phyloP scores from a whole-genome alignment of 2,113 vertebrate species.

The Phalacrocorax brasilianus region DNA sequence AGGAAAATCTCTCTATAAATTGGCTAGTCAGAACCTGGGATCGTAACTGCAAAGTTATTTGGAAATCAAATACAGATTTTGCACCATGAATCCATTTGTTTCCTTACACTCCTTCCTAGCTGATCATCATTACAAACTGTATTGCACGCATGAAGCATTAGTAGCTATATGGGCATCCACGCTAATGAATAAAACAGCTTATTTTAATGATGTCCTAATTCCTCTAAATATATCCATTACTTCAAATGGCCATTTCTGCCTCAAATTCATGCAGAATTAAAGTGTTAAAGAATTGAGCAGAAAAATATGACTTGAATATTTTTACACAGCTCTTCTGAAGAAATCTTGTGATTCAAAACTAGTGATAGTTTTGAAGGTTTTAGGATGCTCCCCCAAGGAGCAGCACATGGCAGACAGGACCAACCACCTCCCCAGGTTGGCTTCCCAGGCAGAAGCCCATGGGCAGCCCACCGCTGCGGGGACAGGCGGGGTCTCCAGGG shows the following conservation, averaged over 20 bases:
- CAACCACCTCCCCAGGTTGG: no score
- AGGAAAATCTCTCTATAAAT: not conserved
- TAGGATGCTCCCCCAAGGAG: not conserved
- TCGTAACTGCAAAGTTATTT: not conserved
- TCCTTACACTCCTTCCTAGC: not conserved
- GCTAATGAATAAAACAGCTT: not conserved
- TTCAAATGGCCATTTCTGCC: not conserved
- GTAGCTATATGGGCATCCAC: not conserved
- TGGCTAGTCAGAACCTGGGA: not conserved
- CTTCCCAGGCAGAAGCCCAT: not conserved
- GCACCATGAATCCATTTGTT: not conserved
- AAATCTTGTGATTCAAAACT: not conserved
- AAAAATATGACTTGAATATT: not conserved
- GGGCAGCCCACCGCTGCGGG: not conserved
- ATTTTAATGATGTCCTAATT: not conserved
- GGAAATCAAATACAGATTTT: not conserved
- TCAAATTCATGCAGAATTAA: not conserved
- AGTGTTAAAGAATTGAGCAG: not conserved
- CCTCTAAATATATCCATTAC: not conserved
- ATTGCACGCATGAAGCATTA: not conserved
- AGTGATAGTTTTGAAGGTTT: not conserved
- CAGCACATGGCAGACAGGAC: not conserved
- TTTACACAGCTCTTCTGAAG: not conserved
- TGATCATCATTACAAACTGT: not conserved
- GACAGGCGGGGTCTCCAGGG: no score